phyloP scores from a whole-genome alignment of 2,113 vertebrate genomes.

The Syrrhaptes paradoxus region DNA sequence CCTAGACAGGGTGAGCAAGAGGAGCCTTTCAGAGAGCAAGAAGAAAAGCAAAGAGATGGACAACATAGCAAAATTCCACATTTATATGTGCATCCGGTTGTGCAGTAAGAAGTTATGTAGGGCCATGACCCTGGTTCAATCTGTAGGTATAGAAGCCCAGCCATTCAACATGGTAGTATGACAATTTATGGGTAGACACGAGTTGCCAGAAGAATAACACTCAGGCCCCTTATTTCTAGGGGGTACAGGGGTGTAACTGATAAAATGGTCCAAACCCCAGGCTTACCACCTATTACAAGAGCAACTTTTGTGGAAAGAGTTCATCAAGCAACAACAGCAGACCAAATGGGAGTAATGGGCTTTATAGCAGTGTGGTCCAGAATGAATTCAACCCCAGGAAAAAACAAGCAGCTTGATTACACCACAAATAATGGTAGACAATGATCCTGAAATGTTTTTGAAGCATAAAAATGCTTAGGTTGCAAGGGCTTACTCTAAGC shows the following conservation, averaged over 20 bases:
- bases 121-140: background rate
- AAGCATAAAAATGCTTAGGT: background rate
- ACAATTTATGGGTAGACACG: background rate
- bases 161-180: background rate
- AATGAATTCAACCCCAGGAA: background rate
- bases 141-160: background rate
- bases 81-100: background rate
- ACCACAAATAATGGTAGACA: background rate
- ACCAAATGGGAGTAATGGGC: background rate
- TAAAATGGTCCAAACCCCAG: background rate
- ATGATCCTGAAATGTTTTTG: background rate
- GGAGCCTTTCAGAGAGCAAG: background rate
- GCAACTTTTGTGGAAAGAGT: background rate
- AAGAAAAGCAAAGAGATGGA: background rate
- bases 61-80: background rate
- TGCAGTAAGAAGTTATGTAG: background rate
- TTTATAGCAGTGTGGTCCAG: background rate
- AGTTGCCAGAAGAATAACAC: background rate
- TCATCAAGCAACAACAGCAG: background rate
- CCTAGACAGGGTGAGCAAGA: background rate
- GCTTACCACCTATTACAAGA: background rate
- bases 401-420: background rate
- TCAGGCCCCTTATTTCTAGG: background rate
- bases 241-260: background rate
- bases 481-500: background rate